These are phyloP conservation scores for Arenaria interpres DNA, from an alignment of 2,113 vertebrate species.

Conservation along the genomic window DNA sequence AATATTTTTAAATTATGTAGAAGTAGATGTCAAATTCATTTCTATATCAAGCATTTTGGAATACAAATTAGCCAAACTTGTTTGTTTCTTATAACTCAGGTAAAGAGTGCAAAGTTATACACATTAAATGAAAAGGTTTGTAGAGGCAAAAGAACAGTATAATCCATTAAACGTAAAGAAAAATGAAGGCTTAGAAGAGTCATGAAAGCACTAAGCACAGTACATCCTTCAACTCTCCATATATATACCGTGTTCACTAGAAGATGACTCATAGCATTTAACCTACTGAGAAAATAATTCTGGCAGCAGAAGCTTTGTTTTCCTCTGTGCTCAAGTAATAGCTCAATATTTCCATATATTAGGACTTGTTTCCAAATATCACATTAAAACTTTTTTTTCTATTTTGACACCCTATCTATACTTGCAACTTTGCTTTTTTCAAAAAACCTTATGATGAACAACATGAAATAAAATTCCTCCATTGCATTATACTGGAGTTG, in stretches of 20 bases:
- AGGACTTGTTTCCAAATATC: background rate
- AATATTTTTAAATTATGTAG: slow-evolving; percentile 17
- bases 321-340: background rate
- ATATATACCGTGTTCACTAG: background rate
- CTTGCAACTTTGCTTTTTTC: background rate
- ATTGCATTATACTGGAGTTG: background rate
- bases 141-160: background rate
- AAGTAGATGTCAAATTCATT: slow-evolving; percentile 10
- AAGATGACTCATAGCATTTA: background rate
- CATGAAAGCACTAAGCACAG: background rate
- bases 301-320: background rate
- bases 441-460: background rate
- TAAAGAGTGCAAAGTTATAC: background rate
- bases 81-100: background rate
- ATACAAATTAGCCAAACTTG: background rate
- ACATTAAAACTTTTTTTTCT: background rate
- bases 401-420: background rate
- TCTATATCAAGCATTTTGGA: background rate
- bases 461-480: background rate
- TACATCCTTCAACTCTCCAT: background rate
- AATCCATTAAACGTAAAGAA: background rate
- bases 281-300: background rate
- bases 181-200: background rate
- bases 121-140: background rate
- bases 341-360: background rate